Evolutionary conservation across 1,140 invertebrate species (phyloP).

Genomic region (Scaptomyza graminum): DNA sequence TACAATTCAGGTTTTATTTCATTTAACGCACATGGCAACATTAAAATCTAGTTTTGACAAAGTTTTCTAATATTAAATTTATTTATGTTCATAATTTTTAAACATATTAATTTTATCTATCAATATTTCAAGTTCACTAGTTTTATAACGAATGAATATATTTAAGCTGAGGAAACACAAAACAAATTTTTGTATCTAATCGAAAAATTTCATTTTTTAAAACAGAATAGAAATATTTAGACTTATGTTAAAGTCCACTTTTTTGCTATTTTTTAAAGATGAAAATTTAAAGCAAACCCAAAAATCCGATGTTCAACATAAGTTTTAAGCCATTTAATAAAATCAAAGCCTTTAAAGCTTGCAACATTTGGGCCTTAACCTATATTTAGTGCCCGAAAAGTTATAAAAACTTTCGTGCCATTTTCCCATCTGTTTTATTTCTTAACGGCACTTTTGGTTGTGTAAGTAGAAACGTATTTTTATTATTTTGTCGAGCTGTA

Average conservation of each 20-base stretch:
- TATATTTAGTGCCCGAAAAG: not conserved
- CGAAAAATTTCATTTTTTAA: no score
- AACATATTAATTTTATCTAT: not conserved
- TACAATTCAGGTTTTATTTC: not conserved
- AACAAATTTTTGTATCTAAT: no score
- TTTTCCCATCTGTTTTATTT: not conserved
- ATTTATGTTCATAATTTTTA: not conserved
- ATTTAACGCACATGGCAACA: not conserved
- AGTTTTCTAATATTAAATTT: not conserved
- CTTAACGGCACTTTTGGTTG: constrained; percentile 55
- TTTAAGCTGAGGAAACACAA: no score
- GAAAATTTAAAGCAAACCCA: not conserved
- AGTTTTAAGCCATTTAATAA: constrained; percentile 19
- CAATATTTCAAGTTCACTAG: not conserved
- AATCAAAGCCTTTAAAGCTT: not conserved
- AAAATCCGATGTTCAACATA: constrained; percentile 1
- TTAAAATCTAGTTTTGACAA: not conserved
- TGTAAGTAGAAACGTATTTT: constrained; percentile 52
- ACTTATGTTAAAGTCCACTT: no score
- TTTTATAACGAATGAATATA: no score
- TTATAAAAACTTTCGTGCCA: not conserved
- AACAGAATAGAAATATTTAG: no score
- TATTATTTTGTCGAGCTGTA: constrained; percentile 71
- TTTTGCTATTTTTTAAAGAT: not conserved
- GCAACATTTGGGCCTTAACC: not conserved